Evolutionary conservation across 2,888 invertebrate genomes (phyloP), one percentile per base, ranked within the genome.

Genomic region (Rhingia campestris): DNA sequence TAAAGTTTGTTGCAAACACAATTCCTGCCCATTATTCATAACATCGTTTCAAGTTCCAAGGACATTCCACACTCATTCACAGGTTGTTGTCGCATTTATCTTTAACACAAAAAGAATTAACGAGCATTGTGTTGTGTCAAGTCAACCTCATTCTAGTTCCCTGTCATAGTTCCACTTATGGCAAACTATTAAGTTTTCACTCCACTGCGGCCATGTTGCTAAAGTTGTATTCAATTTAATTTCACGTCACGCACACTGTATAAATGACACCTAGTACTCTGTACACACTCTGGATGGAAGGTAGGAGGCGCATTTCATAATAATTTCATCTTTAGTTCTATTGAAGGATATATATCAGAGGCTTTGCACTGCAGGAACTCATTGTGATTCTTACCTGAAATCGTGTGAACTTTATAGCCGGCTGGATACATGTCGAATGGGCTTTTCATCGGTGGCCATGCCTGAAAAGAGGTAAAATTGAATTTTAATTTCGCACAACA

Each of bases 361-460:
- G 6, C n/a, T n/a, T n/a, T n/a, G n/a, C 33, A 58, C 32, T 53
- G 5, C 33, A 53, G 14, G 33, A 53, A 33, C 6, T 10, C 7
- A 22, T 22, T 22, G 22, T 22, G 22, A 39, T 51, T 75, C 87
- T 90, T 90, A 91, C 91, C 91, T 89, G 90, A 88, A 58, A 91
- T 90, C 54, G 89, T 89, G 82, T 91, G 90, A 86, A 89, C 87
- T 81, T 89, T 87, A 85, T 88, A 88, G 81, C 88, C 86, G 51
- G 81, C 86, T 43, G 90, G 88, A 58, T 88, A 89, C 30, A 91
- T 85, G 86, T 91, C 90, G 85, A 90, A 91, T 45, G 90, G 88
- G 74, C 88, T 90, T 88, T 89, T 91, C 61, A 90, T 88, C 73
- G 88, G 88, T 79, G 91, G 89, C 91, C 91, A 91, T 84, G 91